Conservation (phyloP, 2,797 vertebrate species). For the Gouania willdenowi region DNA sequence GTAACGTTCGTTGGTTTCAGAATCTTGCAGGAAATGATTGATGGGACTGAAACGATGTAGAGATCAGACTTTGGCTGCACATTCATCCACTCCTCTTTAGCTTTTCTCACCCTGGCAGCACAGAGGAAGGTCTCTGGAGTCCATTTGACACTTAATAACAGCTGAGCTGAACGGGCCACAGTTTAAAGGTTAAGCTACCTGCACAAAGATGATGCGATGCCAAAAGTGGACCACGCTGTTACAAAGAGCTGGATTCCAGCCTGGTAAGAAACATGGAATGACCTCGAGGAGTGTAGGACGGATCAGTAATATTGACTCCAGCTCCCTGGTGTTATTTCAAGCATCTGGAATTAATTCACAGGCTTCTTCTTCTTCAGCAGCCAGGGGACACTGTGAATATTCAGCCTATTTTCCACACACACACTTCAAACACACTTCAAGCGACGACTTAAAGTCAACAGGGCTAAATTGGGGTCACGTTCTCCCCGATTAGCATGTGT, state of each 20-base stretch:
- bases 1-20: no score
- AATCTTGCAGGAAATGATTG: background rate
- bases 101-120: conserved; percentile 12
- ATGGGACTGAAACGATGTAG: background rate
- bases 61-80: conserved; percentile 8
- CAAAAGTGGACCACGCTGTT: conserved; percentile 33
- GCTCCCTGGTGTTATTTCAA: conserved; percentile 46
- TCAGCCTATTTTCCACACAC: conserved; percentile 50
- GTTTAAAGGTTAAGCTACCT: conserved; percentile 45
- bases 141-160: conserved; percentile 21
- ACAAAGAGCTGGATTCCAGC: conserved; percentile 36
- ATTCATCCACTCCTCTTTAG: conserved; percentile 11
- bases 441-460: conserved; percentile 35
- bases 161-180: conserved; percentile 22
- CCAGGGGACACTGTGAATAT: conserved; percentile 56
- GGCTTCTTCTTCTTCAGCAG: conserved; percentile 48
- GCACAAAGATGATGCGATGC: conserved; percentile 2
- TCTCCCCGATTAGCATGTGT: conserved; percentile 37
- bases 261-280: conserved; percentile 21
- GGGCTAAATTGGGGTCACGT: conserved; percentile 54
- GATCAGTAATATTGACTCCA: conserved; percentile 32
- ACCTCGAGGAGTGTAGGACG: conserved; percentile 22
- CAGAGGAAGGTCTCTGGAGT: conserved; percentile 18
- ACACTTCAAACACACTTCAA: conserved; percentile 55
- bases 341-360: conserved; percentile 53